A percentile compares a stretch with the other conserved stretches of the same genome.
These are phyloP conservation scores for Aplocera efformata DNA, from an alignment of 2,888 invertebrate genomes.

Conservation along the genomic window DNA sequence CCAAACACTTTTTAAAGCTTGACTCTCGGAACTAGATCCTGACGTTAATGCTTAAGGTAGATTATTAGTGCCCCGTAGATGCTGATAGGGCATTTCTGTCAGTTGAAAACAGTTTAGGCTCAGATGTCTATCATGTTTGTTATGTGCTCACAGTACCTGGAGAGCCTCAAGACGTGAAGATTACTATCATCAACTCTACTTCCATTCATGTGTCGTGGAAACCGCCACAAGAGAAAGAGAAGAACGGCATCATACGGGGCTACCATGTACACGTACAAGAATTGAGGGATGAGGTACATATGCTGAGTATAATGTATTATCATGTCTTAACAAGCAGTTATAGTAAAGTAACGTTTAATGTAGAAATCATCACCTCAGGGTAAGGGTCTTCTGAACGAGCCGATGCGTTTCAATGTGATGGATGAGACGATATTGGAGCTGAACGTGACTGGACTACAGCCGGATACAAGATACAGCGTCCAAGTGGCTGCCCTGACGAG, in stretches of 20 bases:
- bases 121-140: constrained; percentile 41
- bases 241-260: constrained; percentile 97
- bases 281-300: constrained; percentile 88
- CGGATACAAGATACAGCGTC: constrained; percentile 96
- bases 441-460: constrained; percentile 94
- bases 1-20: constrained; percentile 44
- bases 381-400: constrained; percentile 90
- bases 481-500: constrained; percentile 97
- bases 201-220: constrained; percentile 97
- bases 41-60: constrained; percentile 61
- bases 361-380: constrained; percentile 66
- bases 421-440: constrained; percentile 88
- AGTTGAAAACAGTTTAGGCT: constrained; percentile 38
- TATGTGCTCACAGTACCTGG: constrained; percentile 92
- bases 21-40: constrained; percentile 50
- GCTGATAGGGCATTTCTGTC: constrained; percentile 79
- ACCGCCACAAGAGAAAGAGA: constrained; percentile 93
- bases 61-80: constrained; percentile 73
- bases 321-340: not conserved
- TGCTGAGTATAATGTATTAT: not conserved
- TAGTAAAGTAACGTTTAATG: constrained; percentile 9
- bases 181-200: constrained; percentile 95
- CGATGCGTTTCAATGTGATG: constrained; percentile 91
- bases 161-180: constrained; percentile 95
- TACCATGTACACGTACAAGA: constrained; percentile 98